phyloP scores from a whole-genome alignment of 92 coral and sea anemone species.

The Umimayanthus chanpuru region DNA sequence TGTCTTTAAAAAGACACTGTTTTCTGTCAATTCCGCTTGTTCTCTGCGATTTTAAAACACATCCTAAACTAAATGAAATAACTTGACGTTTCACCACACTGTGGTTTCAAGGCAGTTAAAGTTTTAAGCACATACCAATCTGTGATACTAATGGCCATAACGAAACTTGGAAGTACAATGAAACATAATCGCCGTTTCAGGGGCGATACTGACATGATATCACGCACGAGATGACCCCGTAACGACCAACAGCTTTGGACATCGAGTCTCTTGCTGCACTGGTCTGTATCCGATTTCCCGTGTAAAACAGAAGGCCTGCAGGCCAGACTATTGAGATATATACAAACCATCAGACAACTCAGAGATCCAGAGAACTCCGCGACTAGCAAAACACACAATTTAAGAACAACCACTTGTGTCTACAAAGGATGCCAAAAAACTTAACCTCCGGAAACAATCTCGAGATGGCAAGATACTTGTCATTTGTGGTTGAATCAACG shows the following conservation, averaged over 20 bases:
- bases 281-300: conserved; percentile 31
- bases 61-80: not conserved
- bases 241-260: conserved; percentile 11
- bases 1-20: not conserved
- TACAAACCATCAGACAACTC: not conserved
- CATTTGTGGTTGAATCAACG: not conserved
- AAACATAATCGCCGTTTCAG: conserved; percentile 3
- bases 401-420: conserved; percentile 19
- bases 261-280: not conserved
- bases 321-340: not conserved
- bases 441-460: conserved; percentile 42
- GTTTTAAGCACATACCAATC: not conserved
- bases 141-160: conserved; percentile 11
- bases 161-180: conserved; percentile 13
- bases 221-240: conserved; percentile 18
- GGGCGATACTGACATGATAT: not conserved
- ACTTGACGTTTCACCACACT: not conserved
- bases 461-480: conserved; percentile 10
- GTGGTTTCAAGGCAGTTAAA: not conserved
- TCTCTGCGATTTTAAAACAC: not conserved
- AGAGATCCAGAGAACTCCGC: not conserved
- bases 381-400: not conserved
- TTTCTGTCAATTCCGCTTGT: conserved; percentile 11
- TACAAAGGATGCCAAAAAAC: conserved; percentile 2
- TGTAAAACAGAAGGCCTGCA: conserved; percentile 3